Evolutionary conservation across 2,113 vertebrate species (phyloP), one percentile per base, ranked within the genome.

Genomic region (Anhinga anhinga): DNA sequence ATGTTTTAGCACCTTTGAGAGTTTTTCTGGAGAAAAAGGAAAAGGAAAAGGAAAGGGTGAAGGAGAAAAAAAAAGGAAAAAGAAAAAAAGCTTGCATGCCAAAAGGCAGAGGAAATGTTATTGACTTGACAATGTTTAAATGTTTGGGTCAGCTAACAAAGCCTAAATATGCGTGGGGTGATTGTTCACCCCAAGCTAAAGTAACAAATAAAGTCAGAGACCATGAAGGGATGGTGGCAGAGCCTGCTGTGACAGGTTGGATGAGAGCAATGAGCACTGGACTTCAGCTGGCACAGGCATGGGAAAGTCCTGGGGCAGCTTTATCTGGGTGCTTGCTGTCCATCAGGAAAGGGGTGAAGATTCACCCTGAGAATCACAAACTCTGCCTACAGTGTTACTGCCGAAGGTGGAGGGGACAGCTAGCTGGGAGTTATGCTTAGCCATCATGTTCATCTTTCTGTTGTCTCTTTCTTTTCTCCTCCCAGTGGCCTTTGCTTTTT

Each of bases 281-380:
- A 23, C 15, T 71, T 27, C 50, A 71, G 8, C 8, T 59, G 26
- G 11, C 18, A 38, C 7, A n/a, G 32, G 13, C 47, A 71, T 6
- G 13, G 32, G 20, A 11, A 27, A 69, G n/a, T 20, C 32, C 47
- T 52, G 15, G 14, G 10, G 10, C 23, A 88, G 50, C 15, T 83
- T 86, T 78, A 6, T 55, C 12, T 15, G 50, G 30, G 42, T 1
- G 1, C 8, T 25, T 58, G 42, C 25, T 62, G 34, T 53, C 23
- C 9, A 10, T 55, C 26, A 30, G 20, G 26, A 84, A 10, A n/a
- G 7, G 13, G 13, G 4, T 32, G 10, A 89, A 89, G 38, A 69
- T 83, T 80, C 2, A 3, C 4, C 7, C 10, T 0, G 1, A 42
- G 16, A 10, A 30, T 22, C 32, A n/a, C 11, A 47, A 38, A 32